Evolutionary conservation across 2,113 vertebrate genomes (phyloP), one percentile per base, ranked within the genome.

Genomic region (Setophaga coronata): DNA sequence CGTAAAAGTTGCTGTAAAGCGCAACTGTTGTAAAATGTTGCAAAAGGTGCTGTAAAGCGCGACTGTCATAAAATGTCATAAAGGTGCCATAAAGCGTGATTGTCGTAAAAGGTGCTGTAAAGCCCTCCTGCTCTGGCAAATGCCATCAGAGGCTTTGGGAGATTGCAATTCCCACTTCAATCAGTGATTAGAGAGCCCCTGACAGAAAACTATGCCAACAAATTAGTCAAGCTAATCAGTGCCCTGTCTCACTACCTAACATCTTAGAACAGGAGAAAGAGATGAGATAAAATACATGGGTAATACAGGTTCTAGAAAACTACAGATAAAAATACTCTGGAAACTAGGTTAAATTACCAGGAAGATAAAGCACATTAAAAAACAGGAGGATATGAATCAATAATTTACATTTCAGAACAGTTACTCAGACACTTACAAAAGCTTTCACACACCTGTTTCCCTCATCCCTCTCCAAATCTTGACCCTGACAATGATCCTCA

Each of bases 181-280:
- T 31, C 45, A 43, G n/a, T 12, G n/a, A 72, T 60, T 15, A 57
- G 36, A 74, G 16, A 73, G 16, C 14, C 80, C 71, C 72, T 80
- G 83, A 74, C 64, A 86, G 82, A 90, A 90, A 82, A 45, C 82
- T 73, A 43, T n/a, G 47, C 21, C 72, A 90, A 94, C 34, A 92
- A 95, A 96, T 92, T 77, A 93, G 71, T 92, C 79, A 82, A 84
- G 85, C 47, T 96, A 90, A 96, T 94, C 88, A 83, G 80, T 66
- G 38, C 56, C 83, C 82, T 71, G 54, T 82, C 87, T 96, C 82
- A 51, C 74, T 81, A 64, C 50, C 54, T 82, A 82, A 36, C 54
- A 90, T 70, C 82, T 89, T 74, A 90, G 47, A 91, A 40, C 53
- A 83, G 28, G 66, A 90, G 43, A 77, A 76, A 73, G 28, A 82